Evolutionary conservation across 2,113 vertebrate species (phyloP).

Genomic region (Isichthys henryi): DNA sequence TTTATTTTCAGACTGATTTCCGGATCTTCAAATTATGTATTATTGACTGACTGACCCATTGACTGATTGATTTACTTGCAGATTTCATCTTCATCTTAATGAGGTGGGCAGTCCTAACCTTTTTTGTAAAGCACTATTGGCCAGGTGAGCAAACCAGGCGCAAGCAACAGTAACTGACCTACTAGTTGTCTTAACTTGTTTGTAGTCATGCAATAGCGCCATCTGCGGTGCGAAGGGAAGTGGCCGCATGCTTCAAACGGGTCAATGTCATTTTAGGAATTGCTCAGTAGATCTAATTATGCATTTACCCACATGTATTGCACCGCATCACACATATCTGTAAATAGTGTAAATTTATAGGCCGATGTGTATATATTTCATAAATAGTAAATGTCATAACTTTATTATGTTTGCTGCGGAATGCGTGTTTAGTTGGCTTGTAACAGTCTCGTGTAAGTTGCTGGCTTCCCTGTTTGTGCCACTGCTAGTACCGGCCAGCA

Average conservation of each 20-base stretch:
- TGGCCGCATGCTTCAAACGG: background rate
- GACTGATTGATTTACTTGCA: background rate
- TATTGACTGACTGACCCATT: background rate
- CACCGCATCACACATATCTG: too few species aligned
- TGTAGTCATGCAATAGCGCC: too few species aligned
- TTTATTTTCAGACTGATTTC: background rate
- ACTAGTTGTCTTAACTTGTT: too few species aligned
- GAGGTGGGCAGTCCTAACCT: background rate
- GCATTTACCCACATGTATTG: background rate
- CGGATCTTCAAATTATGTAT: background rate
- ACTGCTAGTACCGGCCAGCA: background rate
- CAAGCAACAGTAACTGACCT: too few species aligned
- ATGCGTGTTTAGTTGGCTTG: background rate
- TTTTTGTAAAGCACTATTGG: background rate
- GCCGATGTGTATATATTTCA: background rate
- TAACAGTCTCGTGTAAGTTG: background rate
- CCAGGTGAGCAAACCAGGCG: too few species aligned
- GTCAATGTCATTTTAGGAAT: background rate
- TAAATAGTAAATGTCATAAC: background rate
- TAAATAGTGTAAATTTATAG: background rate
- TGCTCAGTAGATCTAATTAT: background rate
- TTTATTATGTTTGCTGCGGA: background rate
- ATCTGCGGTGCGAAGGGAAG: too few species aligned
- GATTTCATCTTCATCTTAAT: background rate
- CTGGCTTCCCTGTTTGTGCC: background rate